These are phyloP conservation scores for Cinclus cinclus DNA, from an alignment of 2,113 vertebrate genomes.

Conservation along the genomic window DNA sequence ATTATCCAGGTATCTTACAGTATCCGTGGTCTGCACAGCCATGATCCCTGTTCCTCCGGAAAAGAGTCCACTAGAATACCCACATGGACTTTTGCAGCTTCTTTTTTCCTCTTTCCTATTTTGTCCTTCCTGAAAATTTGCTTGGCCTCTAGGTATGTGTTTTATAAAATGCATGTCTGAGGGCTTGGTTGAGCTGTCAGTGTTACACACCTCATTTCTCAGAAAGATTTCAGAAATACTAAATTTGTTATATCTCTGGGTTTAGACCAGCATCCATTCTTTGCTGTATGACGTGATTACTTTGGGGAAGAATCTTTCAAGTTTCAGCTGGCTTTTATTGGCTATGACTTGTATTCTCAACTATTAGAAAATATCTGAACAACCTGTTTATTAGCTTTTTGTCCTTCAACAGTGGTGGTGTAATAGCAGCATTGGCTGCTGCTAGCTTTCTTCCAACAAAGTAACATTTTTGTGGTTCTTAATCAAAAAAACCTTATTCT, in stretches of 20 bases:
- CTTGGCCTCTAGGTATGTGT: background rate
- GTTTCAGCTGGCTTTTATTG: conserved; percentile 1
- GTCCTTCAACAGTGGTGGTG: background rate
- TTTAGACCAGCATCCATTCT: background rate
- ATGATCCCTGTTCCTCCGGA: background rate
- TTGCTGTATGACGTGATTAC: background rate
- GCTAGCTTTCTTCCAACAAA: background rate
- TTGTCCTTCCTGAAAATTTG: background rate
- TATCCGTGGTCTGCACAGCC: background rate
- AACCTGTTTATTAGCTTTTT: conserved; percentile 4
- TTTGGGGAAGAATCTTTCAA: background rate
- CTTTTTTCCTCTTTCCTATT: background rate
- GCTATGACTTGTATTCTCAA: background rate
- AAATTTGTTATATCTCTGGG: background rate
- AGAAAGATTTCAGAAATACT: background rate
- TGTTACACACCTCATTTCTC: background rate
- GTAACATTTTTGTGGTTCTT: background rate
- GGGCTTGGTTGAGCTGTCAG: background rate
- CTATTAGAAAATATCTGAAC: background rate
- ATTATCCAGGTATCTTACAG: background rate
- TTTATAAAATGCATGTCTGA: background rate
- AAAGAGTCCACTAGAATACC: background rate
- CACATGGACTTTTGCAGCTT: background rate
- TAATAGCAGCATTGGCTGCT: background rate
- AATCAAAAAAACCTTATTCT: background rate